These are phyloP conservation scores for Rachycentron canadum DNA, from an alignment of 2,797 vertebrate genomes.

Conservation along the genomic window DNA sequence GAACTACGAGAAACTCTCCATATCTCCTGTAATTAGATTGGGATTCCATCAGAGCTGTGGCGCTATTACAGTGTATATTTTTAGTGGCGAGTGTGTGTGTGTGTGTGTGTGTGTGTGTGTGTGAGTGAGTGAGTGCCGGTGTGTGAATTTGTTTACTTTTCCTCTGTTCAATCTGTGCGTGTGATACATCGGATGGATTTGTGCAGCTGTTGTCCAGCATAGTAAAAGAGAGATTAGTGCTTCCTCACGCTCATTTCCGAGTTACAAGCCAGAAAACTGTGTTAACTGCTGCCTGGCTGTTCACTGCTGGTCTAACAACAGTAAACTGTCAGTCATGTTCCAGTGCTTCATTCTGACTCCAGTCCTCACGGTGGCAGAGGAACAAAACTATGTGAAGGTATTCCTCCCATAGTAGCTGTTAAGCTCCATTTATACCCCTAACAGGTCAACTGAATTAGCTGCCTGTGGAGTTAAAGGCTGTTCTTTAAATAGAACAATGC, in stretches of 20 bases:
- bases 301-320: background rate
- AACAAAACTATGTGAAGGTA: background rate
- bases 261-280: background rate
- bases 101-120: conserved; percentile 13
- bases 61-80: conserved; percentile 32
- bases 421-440: too few relatives aligned
- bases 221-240: conserved; percentile 51
- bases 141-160: conserved; percentile 29
- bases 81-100: conserved; percentile 13
- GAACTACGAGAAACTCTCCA: conserved; percentile 26
- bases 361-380: too few relatives aligned
- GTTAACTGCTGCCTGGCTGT: background rate
- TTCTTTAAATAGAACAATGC: too few relatives aligned
- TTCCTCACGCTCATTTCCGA: conserved; percentile 20
- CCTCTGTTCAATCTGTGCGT: conserved; percentile 12
- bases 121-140: too few relatives aligned
- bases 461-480: too few relatives aligned
- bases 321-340: background rate
- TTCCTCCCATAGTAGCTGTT: too few relatives aligned
- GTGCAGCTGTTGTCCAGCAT: conserved; percentile 50
- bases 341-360: too few relatives aligned
- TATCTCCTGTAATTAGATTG: conserved; percentile 46
- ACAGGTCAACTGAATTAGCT: too few relatives aligned
- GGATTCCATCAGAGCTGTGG: conserved; percentile 38
- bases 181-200: conserved; percentile 29